These are phyloP conservation scores for Mesorhabditis sp. DNA, from an alignment of 2,888 invertebrate genomes.

Conservation along the genomic window DNA sequence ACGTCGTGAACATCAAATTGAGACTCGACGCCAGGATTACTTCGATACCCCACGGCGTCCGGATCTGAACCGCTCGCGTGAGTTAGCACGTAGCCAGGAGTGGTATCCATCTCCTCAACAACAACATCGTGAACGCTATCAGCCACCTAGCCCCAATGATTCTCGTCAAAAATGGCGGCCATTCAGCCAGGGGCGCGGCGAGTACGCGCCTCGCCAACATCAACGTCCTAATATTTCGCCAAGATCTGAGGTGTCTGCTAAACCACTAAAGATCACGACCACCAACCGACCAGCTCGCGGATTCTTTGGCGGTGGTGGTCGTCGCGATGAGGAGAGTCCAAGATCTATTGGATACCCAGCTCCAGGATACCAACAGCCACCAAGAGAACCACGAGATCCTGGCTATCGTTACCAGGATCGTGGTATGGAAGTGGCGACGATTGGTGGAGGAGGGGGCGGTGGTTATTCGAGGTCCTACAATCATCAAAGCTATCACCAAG, in stretches of 20 bases:
- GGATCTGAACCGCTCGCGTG: neutral
- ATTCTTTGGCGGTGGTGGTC: neutral
- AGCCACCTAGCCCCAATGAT: constrained; percentile 1
- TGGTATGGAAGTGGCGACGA: neutral
- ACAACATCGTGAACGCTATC: neutral
- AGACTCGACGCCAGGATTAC: neutral
- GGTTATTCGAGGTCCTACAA: constrained; percentile 2
- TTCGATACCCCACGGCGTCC: constrained; percentile 5
- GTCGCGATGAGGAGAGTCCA: constrained; percentile 5
- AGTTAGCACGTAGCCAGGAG: constrained; percentile 14
- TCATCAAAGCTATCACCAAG: constrained; percentile 7
- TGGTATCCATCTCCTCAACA: constrained; percentile 12
- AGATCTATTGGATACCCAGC: neutral
- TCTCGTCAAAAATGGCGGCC: neutral
- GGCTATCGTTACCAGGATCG: neutral
- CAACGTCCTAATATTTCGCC: neutral
- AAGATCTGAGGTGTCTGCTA: neutral
- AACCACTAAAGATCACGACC: neutral
- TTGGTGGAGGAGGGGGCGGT: constrained; percentile 1
- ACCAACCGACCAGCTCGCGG: neutral
- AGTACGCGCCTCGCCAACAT: constrained; percentile 8
- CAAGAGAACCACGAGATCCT: neutral
- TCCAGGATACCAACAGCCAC: neutral
- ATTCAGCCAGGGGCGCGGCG: neutral
- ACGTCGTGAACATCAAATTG: neutral